Conservation (phyloP, 2,113 vertebrate species). For the Lanius ludovicianus region DNA sequence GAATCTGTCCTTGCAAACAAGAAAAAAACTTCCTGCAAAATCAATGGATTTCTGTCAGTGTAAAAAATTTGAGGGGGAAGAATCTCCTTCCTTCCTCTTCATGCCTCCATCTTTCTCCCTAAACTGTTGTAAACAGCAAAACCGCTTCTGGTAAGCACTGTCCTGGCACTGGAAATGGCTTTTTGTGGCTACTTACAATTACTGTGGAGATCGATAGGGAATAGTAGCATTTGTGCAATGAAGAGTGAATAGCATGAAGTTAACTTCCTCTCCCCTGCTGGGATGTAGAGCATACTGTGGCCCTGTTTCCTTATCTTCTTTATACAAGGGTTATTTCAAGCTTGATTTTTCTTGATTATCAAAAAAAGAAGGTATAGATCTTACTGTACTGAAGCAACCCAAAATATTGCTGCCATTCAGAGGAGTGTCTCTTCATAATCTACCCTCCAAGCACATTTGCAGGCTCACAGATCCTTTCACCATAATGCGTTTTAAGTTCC, state of each 20-base stretch:
- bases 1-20: background rate
- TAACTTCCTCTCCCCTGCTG: background rate
- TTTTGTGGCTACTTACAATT: background rate
- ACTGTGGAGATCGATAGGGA: background rate
- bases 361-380: background rate
- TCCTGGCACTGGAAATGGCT: background rate
- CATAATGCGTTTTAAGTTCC: background rate
- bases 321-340: background rate
- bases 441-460: background rate
- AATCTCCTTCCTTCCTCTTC: background rate
- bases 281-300: background rate
- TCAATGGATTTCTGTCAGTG: background rate
- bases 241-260: background rate
- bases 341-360: background rate
- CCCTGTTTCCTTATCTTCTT: background rate
- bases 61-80: background rate
- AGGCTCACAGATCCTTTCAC: background rate
- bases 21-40: background rate
- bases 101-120: background rate
- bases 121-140: background rate
- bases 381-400: background rate
- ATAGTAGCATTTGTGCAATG: background rate
- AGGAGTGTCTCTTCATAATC: background rate
- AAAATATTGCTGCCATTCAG: rapidly evolving
- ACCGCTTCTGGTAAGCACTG: background rate